These are phyloP conservation scores for Parochlus steinenii DNA, from an alignment of 2,888 invertebrate species.

Conservation along the genomic window DNA sequence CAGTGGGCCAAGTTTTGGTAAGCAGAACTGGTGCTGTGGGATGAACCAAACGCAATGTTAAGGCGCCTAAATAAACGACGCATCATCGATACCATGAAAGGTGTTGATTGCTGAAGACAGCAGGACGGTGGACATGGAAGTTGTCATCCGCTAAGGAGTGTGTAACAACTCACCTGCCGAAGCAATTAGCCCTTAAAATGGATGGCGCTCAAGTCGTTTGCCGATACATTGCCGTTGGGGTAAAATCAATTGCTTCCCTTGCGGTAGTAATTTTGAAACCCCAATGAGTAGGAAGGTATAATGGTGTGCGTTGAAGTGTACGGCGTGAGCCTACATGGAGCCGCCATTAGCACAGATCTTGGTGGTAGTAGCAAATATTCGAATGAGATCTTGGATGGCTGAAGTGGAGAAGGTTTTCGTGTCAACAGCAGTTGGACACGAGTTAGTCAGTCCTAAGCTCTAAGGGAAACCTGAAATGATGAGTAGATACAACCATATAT, in stretches of 20 bases:
- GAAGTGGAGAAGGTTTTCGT: conserved; percentile 45
- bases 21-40: conserved; percentile 67
- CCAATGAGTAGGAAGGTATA: conserved; percentile 43
- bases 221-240: conserved; percentile 34
- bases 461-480: conserved; percentile 34
- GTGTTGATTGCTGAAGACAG: conserved; percentile 48
- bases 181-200: conserved; percentile 49
- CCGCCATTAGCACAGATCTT: conserved; percentile 41
- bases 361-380: conserved; percentile 57
- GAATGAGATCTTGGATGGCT: conserved; percentile 42
- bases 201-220: conserved; percentile 41
- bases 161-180: conserved; percentile 44
- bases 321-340: conserved; percentile 35
- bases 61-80: conserved; percentile 49
- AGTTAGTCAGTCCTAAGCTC: conserved; percentile 41
- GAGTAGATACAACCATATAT: conserved; percentile 27
- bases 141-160: conserved; percentile 47
- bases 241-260: conserved; percentile 20
- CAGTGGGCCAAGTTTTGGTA: conserved; percentile 57
- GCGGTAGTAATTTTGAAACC: conserved; percentile 30
- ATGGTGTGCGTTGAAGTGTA: conserved; percentile 42
- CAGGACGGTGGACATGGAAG: conserved; percentile 63
- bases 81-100: conserved; percentile 43
- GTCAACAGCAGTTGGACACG: conserved; percentile 42
- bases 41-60: conserved; percentile 57